Conservation (phyloP, 2,888 invertebrate species). For the Germaria angustata region DNA sequence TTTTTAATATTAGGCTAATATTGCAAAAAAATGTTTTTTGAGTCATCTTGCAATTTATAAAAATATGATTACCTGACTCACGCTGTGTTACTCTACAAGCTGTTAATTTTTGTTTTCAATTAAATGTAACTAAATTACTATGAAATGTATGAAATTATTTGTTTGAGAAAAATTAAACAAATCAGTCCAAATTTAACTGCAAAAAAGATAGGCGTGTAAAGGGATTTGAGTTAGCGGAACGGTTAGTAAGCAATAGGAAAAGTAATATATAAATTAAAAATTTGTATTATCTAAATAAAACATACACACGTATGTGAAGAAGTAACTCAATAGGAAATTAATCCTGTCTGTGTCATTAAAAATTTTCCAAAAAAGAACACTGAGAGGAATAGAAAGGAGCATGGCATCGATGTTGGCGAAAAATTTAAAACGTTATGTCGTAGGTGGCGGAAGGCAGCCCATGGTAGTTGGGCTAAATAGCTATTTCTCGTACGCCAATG, state of each 20-base stretch:
- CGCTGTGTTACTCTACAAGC: no score
- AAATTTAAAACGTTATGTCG: constrained; percentile 68
- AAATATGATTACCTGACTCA: background rate
- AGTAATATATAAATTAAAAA: background rate
- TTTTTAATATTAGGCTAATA: no score
- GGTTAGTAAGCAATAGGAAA: constrained; percentile 20
- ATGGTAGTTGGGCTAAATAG: constrained; percentile 70
- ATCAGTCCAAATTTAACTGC: constrained; percentile 46
- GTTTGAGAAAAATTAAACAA: constrained; percentile 30
- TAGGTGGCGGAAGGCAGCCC: constrained; percentile 33
- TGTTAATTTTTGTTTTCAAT: no score
- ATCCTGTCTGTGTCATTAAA: background rate
- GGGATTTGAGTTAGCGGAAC: background rate
- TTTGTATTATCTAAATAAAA: background rate
- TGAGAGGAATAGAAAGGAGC: constrained; percentile 36
- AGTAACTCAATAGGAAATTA: no score
- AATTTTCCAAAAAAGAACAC: background rate
- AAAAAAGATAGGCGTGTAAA: constrained; percentile 15
- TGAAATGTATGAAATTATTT: background rate
- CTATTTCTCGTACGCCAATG: constrained; percentile 87
- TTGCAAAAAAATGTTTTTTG: no score
- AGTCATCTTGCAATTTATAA: no score
- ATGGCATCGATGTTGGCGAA: constrained; percentile 71
- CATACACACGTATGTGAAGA: no score
- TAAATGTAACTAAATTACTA: no score